Percentiles rank a stretch among this genome's conserved stretches.
These are phyloP conservation scores for Syritta pipiens DNA, from an alignment of 2,888 invertebrate genomes.

Conservation along the genomic window DNA sequence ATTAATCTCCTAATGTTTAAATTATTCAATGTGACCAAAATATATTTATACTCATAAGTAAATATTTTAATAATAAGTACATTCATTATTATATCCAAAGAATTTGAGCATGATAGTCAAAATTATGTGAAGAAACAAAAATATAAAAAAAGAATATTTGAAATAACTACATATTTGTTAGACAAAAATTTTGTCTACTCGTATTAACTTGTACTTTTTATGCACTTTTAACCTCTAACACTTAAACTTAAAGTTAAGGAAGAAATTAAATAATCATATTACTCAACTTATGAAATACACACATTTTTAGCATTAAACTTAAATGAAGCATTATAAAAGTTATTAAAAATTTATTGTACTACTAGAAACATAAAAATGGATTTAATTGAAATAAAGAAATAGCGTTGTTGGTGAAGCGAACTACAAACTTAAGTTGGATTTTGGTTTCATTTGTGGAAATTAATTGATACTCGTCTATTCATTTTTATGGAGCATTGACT, in stretches of 20 bases:
- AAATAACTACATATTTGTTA: not conserved
- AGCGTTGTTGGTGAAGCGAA: conserved; percentile 75
- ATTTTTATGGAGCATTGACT: too few relatives aligned
- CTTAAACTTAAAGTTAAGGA: too few relatives aligned
- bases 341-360: conserved; percentile 31
- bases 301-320: not conserved
- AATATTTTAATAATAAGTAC: not conserved
- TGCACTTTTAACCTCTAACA: too few relatives aligned
- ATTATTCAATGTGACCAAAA: conserved; percentile 34
- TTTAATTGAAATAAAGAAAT: conserved; percentile 55
- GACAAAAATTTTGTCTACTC: not conserved
- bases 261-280: conserved; percentile 5
- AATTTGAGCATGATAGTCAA: conserved; percentile 64
- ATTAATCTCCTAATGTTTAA: not conserved
- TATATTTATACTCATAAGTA: conserved; percentile 9
- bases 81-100: conserved; percentile 11
- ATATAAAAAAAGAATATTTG: not conserved
- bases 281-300: conserved; percentile 9
- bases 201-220: too few relatives aligned
- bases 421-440: conserved; percentile 71
- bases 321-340: conserved; percentile 6
- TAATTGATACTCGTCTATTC: too few relatives aligned
- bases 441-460: conserved; percentile 16
- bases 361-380: conserved; percentile 46
- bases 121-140: conserved; percentile 18